Base-by-base conservation (phyloP, 1,140 invertebrate species). In the Stegodyphus mimosarum region DNA sequence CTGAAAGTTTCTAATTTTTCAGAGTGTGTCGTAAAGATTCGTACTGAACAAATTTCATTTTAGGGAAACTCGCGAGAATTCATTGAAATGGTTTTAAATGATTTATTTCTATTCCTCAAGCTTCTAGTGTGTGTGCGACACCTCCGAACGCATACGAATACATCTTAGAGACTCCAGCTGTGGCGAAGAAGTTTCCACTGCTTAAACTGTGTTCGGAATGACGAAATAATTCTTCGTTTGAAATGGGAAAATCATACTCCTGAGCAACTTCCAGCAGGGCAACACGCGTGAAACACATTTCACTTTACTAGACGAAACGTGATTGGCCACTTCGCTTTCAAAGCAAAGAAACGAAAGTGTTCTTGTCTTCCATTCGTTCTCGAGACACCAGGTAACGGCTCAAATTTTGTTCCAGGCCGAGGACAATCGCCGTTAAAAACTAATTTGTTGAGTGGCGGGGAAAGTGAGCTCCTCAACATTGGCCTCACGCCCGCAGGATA, bases 351-450 rank as follows among this genome's bases (percentile, higher is more conserved):
- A 83, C 66, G 79, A 55, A 83, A 83, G 53, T 73, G 71, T 81
- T 81, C 49, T 53, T 73, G 17, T 53, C 51, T 73, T 73, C 71
- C 70, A 73, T 73, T 83, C 79, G 73, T 83, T 83, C 60, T 66
- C 55, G 48, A 72, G 79, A 73, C 71, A 75, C 72, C 80, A 83
- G 80, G 80, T 83, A 83, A 75, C 80, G 71, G 80, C 70, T 83
- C 48, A 83, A 83, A 83, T 73, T 73, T 83, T 83, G 70, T 73
- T 83, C 52, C 70, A 18, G 55, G 69, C 70, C 70, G 55, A 60
- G 79, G 79, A 83, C 80, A 83, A 75, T 83, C 72, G 71, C 80
- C 71, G 80, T 83, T 83, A 83, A 83, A 83, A 83, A 83, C 80
- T 83, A 83, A 83, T 83, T 83, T 83, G 80, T 83, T 83, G 80